Conservation (phyloP, 2,888 invertebrate genomes). For the Choristoneura rosaceana region DNA sequence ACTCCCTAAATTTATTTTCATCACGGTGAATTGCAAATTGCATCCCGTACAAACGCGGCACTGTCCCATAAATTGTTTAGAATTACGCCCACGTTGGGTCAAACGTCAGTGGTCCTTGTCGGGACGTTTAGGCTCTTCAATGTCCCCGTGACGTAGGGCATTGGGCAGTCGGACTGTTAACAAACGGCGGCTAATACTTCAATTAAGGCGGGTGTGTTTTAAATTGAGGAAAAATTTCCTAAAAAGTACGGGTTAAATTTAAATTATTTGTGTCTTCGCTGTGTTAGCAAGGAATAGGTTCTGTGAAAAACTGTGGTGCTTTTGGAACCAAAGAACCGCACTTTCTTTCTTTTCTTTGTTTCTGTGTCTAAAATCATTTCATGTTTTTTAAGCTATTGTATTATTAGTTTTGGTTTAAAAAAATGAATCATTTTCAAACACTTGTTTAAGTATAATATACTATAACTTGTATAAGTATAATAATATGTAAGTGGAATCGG, state of each 20-base stretch:
- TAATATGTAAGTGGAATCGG: too few species aligned
- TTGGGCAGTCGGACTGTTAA: not conserved
- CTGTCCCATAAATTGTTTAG: constrained; percentile 6
- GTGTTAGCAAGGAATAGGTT: too few species aligned
- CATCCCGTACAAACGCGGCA: not conserved
- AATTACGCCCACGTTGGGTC: constrained; percentile 7
- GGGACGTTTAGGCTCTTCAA: not conserved
- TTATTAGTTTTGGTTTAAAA: too few species aligned
- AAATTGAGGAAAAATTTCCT: not conserved
- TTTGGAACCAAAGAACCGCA: too few species aligned
- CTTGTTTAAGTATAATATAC: too few species aligned
- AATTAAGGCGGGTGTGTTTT: not conserved
- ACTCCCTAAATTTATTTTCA: not conserved
- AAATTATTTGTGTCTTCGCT: too few species aligned
- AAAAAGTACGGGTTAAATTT: not conserved
- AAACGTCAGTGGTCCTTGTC: not conserved
- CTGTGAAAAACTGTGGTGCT: too few species aligned
- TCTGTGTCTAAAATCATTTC: too few species aligned
- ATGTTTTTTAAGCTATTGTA: too few species aligned
- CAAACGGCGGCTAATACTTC: not conserved
- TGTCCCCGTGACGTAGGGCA: not conserved
- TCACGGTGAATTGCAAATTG: not conserved
- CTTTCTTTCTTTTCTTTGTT: too few species aligned
- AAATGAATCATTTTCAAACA: too few species aligned
- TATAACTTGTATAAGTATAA: too few species aligned